Conservation (phyloP, 2,113 vertebrate genomes). For the Microtus richardsoni region DNA sequence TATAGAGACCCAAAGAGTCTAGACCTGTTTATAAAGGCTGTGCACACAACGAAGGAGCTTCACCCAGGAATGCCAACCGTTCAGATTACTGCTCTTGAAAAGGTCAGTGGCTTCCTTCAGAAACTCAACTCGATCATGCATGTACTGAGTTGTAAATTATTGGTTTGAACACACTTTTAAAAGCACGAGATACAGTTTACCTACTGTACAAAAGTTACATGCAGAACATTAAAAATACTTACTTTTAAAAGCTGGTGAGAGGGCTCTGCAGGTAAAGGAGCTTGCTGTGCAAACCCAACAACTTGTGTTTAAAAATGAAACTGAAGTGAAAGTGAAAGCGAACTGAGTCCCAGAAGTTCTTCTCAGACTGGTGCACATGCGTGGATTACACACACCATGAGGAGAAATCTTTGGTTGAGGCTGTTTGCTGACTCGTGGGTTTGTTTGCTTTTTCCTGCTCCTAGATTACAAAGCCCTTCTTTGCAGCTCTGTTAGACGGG, state of each 20-base stretch:
- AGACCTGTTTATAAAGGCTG: conserved; percentile 91
- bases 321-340: background rate
- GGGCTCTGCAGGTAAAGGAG: too few species aligned
- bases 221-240: background rate
- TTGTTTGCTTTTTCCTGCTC: conserved; percentile 31
- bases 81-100: conserved; percentile 93
- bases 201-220: background rate
- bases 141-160: background rate
- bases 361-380: background rate
- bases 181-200: background rate
- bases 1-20: conserved; percentile 88
- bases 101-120: conserved; percentile 86
- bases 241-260: background rate
- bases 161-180: background rate
- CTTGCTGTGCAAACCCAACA: background rate
- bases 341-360: background rate
- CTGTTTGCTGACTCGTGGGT: background rate
- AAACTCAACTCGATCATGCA: background rate
- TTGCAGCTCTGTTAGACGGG: conserved; percentile 89
- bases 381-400: background rate
- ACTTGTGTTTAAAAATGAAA: too few species aligned
- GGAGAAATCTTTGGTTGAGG: background rate
- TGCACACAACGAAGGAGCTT: conserved; percentile 85
- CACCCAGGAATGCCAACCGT: conserved; percentile 86
- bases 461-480: conserved; percentile 95